phyloP scores from a whole-genome alignment of 2,113 vertebrate genomes.

The Microtus oregoni region DNA sequence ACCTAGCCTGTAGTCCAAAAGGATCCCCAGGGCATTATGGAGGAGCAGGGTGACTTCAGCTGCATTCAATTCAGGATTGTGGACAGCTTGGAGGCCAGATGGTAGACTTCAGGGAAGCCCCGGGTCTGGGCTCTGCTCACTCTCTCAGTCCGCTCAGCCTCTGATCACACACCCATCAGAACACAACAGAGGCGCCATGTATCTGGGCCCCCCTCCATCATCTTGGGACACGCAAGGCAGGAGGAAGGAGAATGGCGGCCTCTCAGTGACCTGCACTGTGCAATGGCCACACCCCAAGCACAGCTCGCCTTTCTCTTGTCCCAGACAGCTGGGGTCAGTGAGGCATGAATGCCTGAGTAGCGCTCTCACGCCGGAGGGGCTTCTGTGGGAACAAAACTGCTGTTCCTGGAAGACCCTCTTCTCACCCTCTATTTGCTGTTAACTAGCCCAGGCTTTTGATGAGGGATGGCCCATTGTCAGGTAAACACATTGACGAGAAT shows the following conservation, averaged over 20 bases:
- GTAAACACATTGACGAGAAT: neutral
- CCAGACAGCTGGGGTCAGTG: neutral
- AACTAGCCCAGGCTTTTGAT: neutral
- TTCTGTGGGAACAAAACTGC: neutral
- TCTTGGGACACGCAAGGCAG: neutral
- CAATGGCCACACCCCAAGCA: neutral
- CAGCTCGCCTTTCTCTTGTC: neutral
- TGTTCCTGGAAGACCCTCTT: neutral
- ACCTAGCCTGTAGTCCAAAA: neutral
- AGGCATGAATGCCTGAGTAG: neutral
- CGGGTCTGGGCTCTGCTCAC: neutral
- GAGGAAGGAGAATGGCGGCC: neutral
- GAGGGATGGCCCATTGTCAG: neutral
- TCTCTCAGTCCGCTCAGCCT: neutral
- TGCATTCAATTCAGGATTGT: neutral
- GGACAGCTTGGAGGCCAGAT: neutral
- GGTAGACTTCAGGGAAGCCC: neutral
- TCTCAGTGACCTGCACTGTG: neutral
- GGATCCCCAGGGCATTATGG: conserved; percentile 29
- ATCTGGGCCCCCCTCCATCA: neutral
- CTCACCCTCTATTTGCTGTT: neutral
- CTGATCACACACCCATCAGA: accelerated
- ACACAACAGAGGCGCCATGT: neutral
- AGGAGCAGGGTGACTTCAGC: conserved; percentile 33
- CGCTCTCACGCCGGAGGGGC: neutral